Evolutionary conservation across 2,888 invertebrate genomes (phyloP).

Genomic region (Listrodromus nycthemerus): DNA sequence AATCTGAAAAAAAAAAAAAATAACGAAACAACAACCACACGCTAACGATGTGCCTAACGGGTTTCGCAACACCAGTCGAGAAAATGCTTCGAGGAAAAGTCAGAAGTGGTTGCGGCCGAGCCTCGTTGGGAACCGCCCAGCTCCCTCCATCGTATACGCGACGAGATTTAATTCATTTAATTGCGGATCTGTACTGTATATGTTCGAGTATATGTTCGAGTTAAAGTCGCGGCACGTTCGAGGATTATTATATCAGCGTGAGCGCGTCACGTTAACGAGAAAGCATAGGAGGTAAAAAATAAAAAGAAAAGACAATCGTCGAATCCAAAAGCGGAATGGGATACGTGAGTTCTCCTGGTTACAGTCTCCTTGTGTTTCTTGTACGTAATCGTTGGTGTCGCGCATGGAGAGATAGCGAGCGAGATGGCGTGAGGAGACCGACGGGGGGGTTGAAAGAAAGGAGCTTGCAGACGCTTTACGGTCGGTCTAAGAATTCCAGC

Average conservation of each 20-base stretch:
- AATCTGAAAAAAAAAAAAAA: not conserved
- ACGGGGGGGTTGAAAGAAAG: conserved; percentile 53
- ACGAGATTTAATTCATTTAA: conserved; percentile 36
- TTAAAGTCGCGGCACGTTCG: conserved; percentile 1
- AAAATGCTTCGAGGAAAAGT: conserved; percentile 5
- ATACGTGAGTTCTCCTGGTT: not conserved
- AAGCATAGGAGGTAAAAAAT: not conserved
- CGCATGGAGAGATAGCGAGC: conserved; percentile 1
- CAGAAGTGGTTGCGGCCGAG: conserved; percentile 4
- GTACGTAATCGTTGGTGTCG: conserved; percentile 19
- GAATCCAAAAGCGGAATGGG: not conserved
- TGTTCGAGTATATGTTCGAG: conserved; percentile 4
- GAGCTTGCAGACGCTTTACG: conserved; percentile 63
- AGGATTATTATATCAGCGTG: conserved; percentile 34
- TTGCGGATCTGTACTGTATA: conserved; percentile 33
- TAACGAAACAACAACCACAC: not conserved
- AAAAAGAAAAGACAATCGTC: not conserved
- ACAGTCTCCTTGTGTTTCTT: conserved; percentile 4
- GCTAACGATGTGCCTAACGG: conserved; percentile 26
- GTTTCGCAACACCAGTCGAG: not conserved
- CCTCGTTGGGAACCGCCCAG: conserved; percentile 18
- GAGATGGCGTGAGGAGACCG: not conserved
- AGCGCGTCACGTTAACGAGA: not conserved
- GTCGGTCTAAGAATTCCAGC: conserved; percentile 67
- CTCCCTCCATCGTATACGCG: not conserved